phyloP scores from a whole-genome alignment of 2,113 vertebrate genomes.

The Rutilus rutilus region DNA sequence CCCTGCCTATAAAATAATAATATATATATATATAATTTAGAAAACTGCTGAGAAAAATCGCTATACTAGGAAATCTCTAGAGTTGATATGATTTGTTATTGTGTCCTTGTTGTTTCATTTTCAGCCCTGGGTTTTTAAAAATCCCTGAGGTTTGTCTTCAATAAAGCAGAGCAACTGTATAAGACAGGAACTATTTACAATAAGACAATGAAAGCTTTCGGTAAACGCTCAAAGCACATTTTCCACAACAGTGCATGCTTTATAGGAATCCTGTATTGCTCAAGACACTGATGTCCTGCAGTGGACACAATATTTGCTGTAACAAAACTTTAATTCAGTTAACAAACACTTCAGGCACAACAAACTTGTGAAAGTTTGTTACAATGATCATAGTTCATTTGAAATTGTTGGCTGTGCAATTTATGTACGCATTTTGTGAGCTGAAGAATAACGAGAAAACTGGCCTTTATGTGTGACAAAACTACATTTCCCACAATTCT shows the following conservation, averaged over 20 bases:
- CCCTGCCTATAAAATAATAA: background rate
- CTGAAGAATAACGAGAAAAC: background rate
- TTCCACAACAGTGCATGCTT: background rate
- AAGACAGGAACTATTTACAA: background rate
- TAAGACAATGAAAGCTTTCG: background rate
- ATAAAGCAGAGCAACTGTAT: background rate
- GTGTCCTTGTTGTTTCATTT: conserved; percentile 1
- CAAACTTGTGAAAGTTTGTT: background rate
- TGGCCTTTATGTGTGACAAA: no score
- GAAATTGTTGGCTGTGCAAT: background rate
- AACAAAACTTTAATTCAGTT: background rate
- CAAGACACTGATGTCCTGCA: background rate
- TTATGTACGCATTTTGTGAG: background rate
- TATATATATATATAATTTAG: background rate
- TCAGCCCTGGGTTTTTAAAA: background rate
- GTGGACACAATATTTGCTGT: background rate
- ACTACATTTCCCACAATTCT: no score
- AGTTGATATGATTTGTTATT: background rate
- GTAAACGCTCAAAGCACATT: background rate
- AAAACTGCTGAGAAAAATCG: background rate
- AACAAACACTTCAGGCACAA: background rate
- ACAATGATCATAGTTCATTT: background rate
- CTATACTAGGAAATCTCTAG: background rate
- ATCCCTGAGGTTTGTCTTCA: background rate
- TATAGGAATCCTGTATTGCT: background rate